A percentile compares a stretch with the other conserved stretches of the same genome.
phyloP scores from a whole-genome alignment of 2,888 invertebrate species.

The Metallyticus violacea region DNA sequence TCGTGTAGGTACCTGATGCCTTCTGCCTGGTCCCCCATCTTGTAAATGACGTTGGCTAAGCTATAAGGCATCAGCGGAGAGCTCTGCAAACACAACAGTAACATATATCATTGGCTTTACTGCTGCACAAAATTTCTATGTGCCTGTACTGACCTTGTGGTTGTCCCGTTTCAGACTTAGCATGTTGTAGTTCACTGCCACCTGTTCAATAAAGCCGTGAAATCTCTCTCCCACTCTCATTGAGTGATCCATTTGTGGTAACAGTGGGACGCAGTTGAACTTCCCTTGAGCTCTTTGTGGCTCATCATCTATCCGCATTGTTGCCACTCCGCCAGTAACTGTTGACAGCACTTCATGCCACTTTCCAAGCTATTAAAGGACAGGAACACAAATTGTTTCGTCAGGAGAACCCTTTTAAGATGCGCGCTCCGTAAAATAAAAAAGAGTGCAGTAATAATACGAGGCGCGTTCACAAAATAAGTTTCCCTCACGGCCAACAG shows the following conservation, averaged over 20 bases:
- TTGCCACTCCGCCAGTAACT: constrained; percentile 46
- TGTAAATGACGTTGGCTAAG: constrained; percentile 48
- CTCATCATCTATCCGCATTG: constrained; percentile 49
- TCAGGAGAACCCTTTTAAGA: no score
- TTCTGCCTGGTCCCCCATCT: constrained; percentile 44
- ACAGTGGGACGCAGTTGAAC: constrained; percentile 49
- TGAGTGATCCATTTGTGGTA: constrained; percentile 46
- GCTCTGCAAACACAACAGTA: constrained; percentile 34
- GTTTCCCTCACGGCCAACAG: no score
- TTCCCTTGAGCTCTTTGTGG: constrained; percentile 38
- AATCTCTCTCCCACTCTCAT: constrained; percentile 50
- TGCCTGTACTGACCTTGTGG: not conserved
- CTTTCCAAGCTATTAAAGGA: constrained; percentile 46
- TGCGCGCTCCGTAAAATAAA: no score
- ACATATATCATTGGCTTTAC: constrained; percentile 32
- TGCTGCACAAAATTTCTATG: no score
- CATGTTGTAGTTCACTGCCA: constrained; percentile 51
- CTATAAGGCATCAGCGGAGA: constrained; percentile 41
- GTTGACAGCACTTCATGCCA: constrained; percentile 51
- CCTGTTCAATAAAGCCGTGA: constrained; percentile 51
- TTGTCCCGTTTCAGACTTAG: constrained; percentile 43
- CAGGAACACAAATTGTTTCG: no score
- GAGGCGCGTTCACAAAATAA: no score
- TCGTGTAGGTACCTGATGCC: constrained; percentile 45
- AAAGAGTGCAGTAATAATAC: no score